These are phyloP conservation scores for Sycophaga agraensis DNA, from an alignment of 1,140 invertebrate genomes.

Conservation along the genomic window DNA sequence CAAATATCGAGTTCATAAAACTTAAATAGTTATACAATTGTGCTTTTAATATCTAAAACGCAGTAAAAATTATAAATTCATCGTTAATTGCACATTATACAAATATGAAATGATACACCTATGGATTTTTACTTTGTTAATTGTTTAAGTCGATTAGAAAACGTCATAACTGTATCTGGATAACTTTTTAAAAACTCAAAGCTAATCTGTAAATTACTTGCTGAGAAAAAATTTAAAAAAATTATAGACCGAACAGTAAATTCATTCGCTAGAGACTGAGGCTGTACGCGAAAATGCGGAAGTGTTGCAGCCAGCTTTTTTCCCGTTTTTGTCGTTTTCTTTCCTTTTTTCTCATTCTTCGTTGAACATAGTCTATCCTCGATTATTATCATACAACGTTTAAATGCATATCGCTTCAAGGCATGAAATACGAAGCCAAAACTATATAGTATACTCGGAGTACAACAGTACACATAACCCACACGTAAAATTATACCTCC, in stretches of 20 bases:
- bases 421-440: background rate
- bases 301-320: conserved; percentile 22
- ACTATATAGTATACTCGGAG: background rate
- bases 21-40: too few species aligned
- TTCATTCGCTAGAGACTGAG: background rate
- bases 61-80: too few species aligned
- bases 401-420: background rate
- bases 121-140: too few species aligned
- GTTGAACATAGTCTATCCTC: background rate
- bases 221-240: background rate
- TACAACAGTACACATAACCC: background rate
- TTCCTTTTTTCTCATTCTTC: conserved; percentile 6
- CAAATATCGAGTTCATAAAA: too few species aligned
- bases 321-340: background rate
- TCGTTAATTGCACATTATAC: too few species aligned
- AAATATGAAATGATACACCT: too few species aligned
- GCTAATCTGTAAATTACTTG: too few species aligned
- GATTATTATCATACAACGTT: conserved; percentile 19
- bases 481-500: background rate
- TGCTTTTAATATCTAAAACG: too few species aligned
- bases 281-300: conserved; percentile 16
- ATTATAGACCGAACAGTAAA: background rate
- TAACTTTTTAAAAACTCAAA: too few species aligned
- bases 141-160: too few species aligned
- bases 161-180: too few species aligned